These are phyloP conservation scores for Zaprionus vittiger DNA, from an alignment of 1,140 invertebrate genomes.

Conservation along the genomic window DNA sequence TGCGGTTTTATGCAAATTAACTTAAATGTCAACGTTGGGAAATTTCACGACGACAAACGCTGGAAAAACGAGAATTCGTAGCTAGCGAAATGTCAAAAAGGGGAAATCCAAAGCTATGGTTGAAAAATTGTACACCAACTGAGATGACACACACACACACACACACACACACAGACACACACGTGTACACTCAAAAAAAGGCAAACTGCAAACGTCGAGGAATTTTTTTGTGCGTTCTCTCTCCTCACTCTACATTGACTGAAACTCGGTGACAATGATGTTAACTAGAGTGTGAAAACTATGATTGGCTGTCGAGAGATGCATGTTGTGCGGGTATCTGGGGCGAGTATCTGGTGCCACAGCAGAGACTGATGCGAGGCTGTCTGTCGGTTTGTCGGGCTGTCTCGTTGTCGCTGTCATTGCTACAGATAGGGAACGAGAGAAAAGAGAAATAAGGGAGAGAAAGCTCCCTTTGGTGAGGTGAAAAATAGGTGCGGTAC, in stretches of 20 bases:
- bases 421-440: not conserved
- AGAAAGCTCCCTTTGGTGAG: not conserved
- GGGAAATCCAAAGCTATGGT: constrained; percentile 48
- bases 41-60: constrained; percentile 62
- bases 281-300: constrained; percentile 83
- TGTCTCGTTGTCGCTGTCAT: constrained; percentile 13
- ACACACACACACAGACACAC: not conserved
- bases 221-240: constrained; percentile 38
- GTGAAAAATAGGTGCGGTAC: constrained; percentile 4
- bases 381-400: constrained; percentile 3
- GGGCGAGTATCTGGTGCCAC: not conserved
- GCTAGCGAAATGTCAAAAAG: constrained; percentile 49
- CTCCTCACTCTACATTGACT: constrained; percentile 41
- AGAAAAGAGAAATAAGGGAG: not conserved
- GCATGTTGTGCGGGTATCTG: constrained; percentile 7
- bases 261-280: constrained; percentile 80
- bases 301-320: constrained; percentile 74
- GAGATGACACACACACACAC: not conserved
- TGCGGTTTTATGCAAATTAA: constrained; percentile 76
- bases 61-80: constrained; percentile 40
- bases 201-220: constrained; percentile 75
- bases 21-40: constrained; percentile 73
- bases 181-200: constrained; percentile 23
- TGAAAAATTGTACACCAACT: constrained; percentile 45
- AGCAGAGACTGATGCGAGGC: constrained; percentile 13